These are phyloP conservation scores for Drosophila subquinaria DNA, from an alignment of 2,888 invertebrate species.

Conservation along the genomic window DNA sequence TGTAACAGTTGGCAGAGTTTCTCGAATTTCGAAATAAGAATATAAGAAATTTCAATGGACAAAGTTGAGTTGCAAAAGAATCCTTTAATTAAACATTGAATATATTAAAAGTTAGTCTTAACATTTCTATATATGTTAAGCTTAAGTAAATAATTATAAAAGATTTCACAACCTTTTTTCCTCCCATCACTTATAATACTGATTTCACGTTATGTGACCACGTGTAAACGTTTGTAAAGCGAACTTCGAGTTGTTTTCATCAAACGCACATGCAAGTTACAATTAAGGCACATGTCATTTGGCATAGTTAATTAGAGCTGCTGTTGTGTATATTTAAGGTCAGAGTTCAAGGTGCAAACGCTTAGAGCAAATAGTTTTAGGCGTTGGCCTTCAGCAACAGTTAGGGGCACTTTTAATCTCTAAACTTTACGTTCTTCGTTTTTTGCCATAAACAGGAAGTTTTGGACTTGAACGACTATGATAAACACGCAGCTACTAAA, in stretches of 20 bases:
- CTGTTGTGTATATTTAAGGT: conserved; percentile 33
- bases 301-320: conserved; percentile 58
- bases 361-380: conserved; percentile 32
- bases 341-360: conserved; percentile 49
- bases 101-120: too few species aligned
- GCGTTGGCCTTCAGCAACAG: conserved; percentile 38
- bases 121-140: too few species aligned
- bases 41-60: neutral
- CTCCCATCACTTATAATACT: neutral
- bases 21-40: neutral
- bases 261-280: conserved; percentile 35
- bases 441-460: conserved; percentile 63
- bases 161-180: neutral
- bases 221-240: conserved; percentile 23
- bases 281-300: conserved; percentile 46
- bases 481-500: conserved; percentile 41
- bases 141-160: too few species aligned
- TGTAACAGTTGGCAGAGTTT: conserved; percentile 16
- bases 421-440: conserved; percentile 29
- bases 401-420: conserved; percentile 46
- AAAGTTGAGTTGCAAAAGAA: neutral
- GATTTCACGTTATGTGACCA: conserved; percentile 4
- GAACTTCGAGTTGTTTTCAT: conserved; percentile 14
- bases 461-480: conserved; percentile 23
- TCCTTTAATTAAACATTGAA: too few species aligned